Evolutionary conservation across 2,888 invertebrate species (phyloP).

Genomic region (Elysia crispata): DNA sequence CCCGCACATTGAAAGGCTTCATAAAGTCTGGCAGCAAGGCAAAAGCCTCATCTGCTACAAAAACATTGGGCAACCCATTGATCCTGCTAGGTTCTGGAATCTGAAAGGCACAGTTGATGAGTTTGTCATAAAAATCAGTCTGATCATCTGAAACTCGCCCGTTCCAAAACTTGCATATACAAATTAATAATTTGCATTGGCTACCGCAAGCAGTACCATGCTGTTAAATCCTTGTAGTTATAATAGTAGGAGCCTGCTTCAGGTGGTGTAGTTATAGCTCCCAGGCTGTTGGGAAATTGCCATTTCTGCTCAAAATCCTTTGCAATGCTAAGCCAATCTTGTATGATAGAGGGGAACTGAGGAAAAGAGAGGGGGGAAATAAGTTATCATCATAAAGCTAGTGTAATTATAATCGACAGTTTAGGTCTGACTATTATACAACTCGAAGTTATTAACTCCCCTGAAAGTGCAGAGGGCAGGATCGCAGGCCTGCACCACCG

Average conservation of each 20-base stretch:
- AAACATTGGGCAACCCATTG: background rate
- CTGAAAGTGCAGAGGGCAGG: no score
- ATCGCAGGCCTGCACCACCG: no score
- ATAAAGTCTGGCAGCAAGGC: slow-evolving; percentile 1
- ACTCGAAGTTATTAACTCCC: no score
- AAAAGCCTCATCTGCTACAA: slow-evolving; percentile 2
- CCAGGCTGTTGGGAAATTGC: slow-evolving; percentile 23
- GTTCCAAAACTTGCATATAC: slow-evolving; percentile 22
- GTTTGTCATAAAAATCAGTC: slow-evolving; percentile 18
- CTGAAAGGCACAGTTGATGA: background rate
- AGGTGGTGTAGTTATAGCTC: background rate
- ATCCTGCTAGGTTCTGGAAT: background rate
- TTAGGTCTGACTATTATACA: no score
- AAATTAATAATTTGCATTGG: slow-evolving; percentile 21
- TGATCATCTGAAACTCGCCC: slow-evolving; percentile 17
- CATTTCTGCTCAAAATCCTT: no score
- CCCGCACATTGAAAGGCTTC: slow-evolving; percentile 23
- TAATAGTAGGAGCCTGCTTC: slow-evolving; percentile 27
- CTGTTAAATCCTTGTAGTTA: slow-evolving; percentile 12
- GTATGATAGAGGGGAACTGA: slow-evolving; percentile 79
- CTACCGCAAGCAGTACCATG: slow-evolving; percentile 5
- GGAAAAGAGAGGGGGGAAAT: no score
- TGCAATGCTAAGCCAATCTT: background rate
- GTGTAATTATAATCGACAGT: no score
- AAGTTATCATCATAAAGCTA: no score